Conservation (phyloP, 2,888 invertebrate genomes). For the Drosophila hamatofila region DNA sequence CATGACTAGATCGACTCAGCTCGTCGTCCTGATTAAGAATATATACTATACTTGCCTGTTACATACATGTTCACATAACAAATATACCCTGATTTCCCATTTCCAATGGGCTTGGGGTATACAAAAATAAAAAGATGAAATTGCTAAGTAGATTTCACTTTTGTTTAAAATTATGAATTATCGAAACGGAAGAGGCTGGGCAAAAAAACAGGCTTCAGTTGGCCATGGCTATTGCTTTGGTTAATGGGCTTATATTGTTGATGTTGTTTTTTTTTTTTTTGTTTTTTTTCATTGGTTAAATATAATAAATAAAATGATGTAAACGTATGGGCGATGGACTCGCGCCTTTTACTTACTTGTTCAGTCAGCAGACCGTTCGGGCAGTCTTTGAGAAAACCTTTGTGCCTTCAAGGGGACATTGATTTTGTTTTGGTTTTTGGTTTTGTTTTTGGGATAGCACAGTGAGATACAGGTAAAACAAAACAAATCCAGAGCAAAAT, state of each 20-base stretch:
- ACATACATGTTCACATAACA: neutral
- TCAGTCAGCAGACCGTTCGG: slow-evolving; percentile 97
- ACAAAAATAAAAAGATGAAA: neutral
- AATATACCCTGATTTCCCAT: too few species aligned
- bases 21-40: too few species aligned
- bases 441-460: slow-evolving; percentile 21
- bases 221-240: neutral
- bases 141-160: slow-evolving; percentile 34
- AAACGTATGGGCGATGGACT: slow-evolving; percentile 4
- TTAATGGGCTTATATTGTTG: neutral
- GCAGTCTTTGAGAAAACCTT: slow-evolving; percentile 98
- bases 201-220: slow-evolving; percentile 5
- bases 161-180: slow-evolving; percentile 12
- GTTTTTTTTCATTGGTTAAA: slow-evolving; percentile 23
- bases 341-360: slow-evolving; percentile 88
- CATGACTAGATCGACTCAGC: too few species aligned
- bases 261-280: neutral
- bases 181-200: slow-evolving; percentile 2
- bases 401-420: slow-evolving; percentile 89
- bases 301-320: neutral
- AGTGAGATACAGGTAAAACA: slow-evolving; percentile 22
- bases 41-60: too few species aligned
- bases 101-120: too few species aligned
- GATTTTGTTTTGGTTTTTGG: slow-evolving; percentile 6
- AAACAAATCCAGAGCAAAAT: slow-evolving; percentile 20